Evolutionary conservation across 2,797 vertebrate genomes (phyloP).

Genomic region (Mareca penelope): DNA sequence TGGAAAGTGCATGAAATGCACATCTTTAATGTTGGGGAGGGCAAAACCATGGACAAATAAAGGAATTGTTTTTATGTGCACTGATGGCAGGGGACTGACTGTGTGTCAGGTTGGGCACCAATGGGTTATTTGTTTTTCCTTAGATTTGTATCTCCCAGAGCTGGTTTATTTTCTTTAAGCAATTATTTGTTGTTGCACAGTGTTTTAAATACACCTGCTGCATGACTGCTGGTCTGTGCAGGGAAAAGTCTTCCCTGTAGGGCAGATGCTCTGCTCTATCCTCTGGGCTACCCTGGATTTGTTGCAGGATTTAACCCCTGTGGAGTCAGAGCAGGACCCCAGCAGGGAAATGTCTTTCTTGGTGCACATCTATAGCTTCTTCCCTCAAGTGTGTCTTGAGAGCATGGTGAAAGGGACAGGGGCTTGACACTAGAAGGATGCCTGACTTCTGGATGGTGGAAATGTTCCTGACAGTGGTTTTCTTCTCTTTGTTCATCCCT

Average conservation of each 20-base stretch:
- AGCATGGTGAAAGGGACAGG: background rate
- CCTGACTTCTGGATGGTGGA: background rate
- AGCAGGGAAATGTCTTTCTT: background rate
- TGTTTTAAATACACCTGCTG: background rate
- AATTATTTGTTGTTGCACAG: background rate
- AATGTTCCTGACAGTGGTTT: background rate
- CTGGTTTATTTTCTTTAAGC: background rate
- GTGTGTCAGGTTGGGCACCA: background rate
- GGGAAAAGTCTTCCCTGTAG: background rate
- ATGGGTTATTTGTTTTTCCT: background rate
- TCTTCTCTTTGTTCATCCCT: background rate
- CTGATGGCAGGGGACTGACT: background rate
- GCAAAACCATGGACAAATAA: background rate
- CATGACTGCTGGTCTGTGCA: background rate
- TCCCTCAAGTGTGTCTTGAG: background rate
- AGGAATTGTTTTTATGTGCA: background rate
- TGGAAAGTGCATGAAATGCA: background rate
- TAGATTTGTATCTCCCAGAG: background rate
- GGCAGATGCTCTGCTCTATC: background rate
- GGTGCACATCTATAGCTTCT: background rate
- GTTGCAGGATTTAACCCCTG: background rate
- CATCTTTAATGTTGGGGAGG: background rate
- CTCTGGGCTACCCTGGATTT: background rate
- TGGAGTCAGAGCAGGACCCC: too few relatives aligned
- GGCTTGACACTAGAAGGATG: background rate